Base-by-base conservation (phyloP, 1,140 invertebrate genomes). In the Battus philenor region DNA sequence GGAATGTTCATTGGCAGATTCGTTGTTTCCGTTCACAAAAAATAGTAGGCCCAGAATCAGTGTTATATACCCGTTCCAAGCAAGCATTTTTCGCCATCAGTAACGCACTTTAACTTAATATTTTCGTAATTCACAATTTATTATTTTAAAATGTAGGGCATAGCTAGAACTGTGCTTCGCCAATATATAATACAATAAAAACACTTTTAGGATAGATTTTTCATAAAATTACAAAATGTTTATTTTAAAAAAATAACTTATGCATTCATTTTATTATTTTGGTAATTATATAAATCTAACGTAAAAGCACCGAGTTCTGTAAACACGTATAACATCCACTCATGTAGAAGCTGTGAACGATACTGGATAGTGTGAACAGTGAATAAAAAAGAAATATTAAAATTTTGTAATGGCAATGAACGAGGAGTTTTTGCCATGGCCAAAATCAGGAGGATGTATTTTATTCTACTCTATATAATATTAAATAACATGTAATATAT, bases 1-100 rank as follows among this genome's bases (percentile, higher is more conserved):
- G 6, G 87, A 87, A 50, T 88, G 88, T 30, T 84, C 72, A 39
- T 68, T 66, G 1, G 44, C 44, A 27, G 67, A 52, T 29, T 69
- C 60, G 47, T 70, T 59, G 44, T 43, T 51, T 29, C 71, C 67
- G 56, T 50, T 63, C 5, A 75, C 78, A 43, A 47, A 65, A 27
- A 71, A 65, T 8, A 75, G 54, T 32, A 73, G 39, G 43, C 54
- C 66, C 39, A 76, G 41, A 20, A 72, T 54, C 34, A 81, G 60
- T 58, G 77, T 54, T 26, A 77, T 43, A 58, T 56, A 59, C 49
- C 50, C 45, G 44, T 54, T 60, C 36, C 58, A 47, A 39, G 45
- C 49, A 53, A 48, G 51, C 80, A 84, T 84, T 51, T 80, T 80
- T 61, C 50, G 56, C 68, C 64, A 75, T 71, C 61, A 64, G 59